phyloP scores from a whole-genome alignment of 2,888 invertebrate species.

The Hypomecis punctinalis region DNA sequence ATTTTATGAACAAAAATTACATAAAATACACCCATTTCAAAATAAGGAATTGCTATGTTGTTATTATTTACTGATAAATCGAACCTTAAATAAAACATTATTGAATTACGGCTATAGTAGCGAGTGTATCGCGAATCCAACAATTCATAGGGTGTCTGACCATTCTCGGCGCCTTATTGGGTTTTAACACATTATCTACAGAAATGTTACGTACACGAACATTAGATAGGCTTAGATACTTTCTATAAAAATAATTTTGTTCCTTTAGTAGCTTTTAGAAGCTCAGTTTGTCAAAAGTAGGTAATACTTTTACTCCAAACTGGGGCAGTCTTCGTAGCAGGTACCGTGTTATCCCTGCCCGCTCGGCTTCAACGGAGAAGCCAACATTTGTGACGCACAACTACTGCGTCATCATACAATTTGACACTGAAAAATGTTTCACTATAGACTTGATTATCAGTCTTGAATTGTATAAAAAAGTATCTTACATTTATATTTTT shows the following conservation, averaged over 20 bases:
- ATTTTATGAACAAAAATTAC: slow-evolving; percentile 35
- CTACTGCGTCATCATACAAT: neutral
- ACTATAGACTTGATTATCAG: neutral
- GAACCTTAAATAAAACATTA: neutral
- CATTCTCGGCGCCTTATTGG: too few species aligned
- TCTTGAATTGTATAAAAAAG: too few species aligned
- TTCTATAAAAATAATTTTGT: too few species aligned
- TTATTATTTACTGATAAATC: neutral
- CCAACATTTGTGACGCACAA: neutral
- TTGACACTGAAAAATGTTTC: neutral
- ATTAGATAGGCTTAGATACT: too few species aligned
- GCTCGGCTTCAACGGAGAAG: slow-evolving; percentile 1
- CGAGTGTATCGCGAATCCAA: too few species aligned
- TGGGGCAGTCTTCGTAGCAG: slow-evolving; percentile 1
- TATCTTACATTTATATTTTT: too few species aligned
- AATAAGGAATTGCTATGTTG: neutral
- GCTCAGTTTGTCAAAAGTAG: neutral
- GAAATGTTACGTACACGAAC: too few species aligned
- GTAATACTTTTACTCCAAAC: slow-evolving; percentile 1
- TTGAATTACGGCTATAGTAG: too few species aligned
- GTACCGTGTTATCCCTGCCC: slow-evolving; percentile 6
- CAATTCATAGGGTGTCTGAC: too few species aligned
- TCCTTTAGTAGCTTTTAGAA: too few species aligned
- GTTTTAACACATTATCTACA: too few species aligned
- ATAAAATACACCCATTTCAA: slow-evolving; percentile 18